Base-by-base conservation (phyloP, 2,888 invertebrate species). In the Plemyria rubiginata region DNA sequence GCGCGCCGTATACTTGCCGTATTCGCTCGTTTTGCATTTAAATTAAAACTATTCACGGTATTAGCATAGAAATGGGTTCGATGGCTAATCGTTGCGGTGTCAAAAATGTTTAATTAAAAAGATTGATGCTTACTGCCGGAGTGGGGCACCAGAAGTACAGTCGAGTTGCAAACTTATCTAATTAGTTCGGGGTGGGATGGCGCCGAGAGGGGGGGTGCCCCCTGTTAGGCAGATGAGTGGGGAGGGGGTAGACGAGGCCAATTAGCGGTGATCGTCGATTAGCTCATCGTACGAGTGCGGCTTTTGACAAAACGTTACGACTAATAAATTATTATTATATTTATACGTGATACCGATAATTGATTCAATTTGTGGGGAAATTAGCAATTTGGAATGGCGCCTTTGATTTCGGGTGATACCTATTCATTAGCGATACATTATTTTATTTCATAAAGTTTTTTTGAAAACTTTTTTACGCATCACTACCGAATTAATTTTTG, bases 181-280 rank as follows among this genome's bases (percentile, higher is more conserved):
- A 92, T 92, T 92, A 92, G 92, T 91, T 87, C 79, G 86, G 82
- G 83, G 60, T 46, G 68, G 60, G 40, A 28, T 41, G 52, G 52
- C 41, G 46, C 29, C 49, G 65, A 71, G 68, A 66, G 72, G 28
- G 52, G 54, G 64, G 71, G 69, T 2, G 15, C 3, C 22, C 15
- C 51, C 75, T 72, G 82, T 45, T 41, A 49, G 54, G 32, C 70
- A 15, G 15, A 51, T 9, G 52, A 15, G 58, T 49, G 49, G 41
- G 52, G 46, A 63, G 54, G 54, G 53, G 36, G 52, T 74, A 73
- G 82, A 74, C 79, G 82, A 81, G 82, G 85, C 89, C 91, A 92
- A 92, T 92, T 92, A 92, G 91, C 87, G 92, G 92, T 92, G 91
- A 92, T 92, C 91, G 90, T 92, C 92, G 92, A 92, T 92, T 92